Evolutionary conservation across 2,113 vertebrate species (phyloP), one percentile per base, ranked within the genome.

Genomic region (Trogon surrucura): DNA sequence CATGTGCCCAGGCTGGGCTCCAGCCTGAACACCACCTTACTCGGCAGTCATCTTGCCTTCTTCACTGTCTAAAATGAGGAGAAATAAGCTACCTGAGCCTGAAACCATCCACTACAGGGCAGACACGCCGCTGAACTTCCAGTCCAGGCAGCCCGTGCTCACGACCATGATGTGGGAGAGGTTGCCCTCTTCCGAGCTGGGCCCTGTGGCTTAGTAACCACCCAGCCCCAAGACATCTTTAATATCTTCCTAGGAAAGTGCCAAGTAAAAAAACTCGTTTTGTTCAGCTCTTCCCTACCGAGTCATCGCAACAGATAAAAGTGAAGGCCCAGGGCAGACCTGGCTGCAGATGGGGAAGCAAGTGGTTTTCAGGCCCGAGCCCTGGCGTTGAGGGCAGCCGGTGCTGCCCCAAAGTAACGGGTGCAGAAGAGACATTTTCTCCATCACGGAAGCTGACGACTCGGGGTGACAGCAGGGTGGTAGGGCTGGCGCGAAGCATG

Each of bases 401-500:
- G 13, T 22, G 1, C 47, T 3, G 27, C 34, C 19, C 3, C 1
- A 48, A 34, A 2, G 2, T 22, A 29, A 15, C 0, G 10, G n/a
- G 18, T 6, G 45, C 5, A 3, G 36, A 74, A 53, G 19, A 0
- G 16, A 19, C n/a, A 4, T 18, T 23, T 64, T 47, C 56, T 34
- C 10, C 5, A 5, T 9, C 29, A 6, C 62, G 19, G 57, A 70
- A 58, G 57, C 1, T 16, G 61, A 27, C 8, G 51, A 17, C 41
- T 50, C 0, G 1, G 36, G 57, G 30, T 64, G 34, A 51, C 5
- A 10, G 16, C 20, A 23, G 9, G 23, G 83, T 30, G 56, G 32
- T n/a, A 21, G 0, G 12, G 50, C 22, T n/a, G 50, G 29, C 38
- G 21, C 1, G 5, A 56, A 74, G 66, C 32, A 16, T 0, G 0